Evolutionary conservation across 2,113 vertebrate species (phyloP).

Genomic region (Martes martes): DNA sequence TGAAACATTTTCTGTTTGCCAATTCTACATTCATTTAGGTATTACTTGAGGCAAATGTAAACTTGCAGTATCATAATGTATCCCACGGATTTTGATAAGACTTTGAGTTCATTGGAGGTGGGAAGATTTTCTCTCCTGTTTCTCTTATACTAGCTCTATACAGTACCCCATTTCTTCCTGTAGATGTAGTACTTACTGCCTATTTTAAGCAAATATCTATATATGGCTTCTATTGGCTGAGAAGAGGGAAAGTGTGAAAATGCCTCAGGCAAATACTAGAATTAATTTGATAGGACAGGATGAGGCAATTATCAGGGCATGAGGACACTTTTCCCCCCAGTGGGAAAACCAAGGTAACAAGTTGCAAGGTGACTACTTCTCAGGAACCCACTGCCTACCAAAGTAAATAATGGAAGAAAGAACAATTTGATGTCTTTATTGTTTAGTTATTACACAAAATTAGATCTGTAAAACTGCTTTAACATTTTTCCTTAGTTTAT

Average conservation of each 20-base stretch:
- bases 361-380: neutral
- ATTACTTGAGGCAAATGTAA: neutral
- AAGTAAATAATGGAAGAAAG: neutral
- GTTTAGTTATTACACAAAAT: neutral
- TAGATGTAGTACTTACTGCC: neutral
- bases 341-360: neutral
- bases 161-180: neutral
- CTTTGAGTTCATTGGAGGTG: neutral
- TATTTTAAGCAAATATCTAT: slow-evolving; percentile 9
- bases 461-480: neutral
- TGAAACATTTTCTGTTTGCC: neutral
- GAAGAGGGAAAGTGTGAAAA: slow-evolving; percentile 22
- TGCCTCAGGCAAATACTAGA: neutral
- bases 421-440: neutral
- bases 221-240: neutral
- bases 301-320: neutral
- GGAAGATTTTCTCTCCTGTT: neutral
- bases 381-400: neutral
- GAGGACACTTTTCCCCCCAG: neutral
- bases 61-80: neutral
- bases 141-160: neutral
- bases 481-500: neutral
- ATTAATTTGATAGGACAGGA: slow-evolving; percentile 34
- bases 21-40: neutral
- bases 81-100: neutral